A percentile compares a stretch with the other conserved stretches of the same genome.
These are phyloP conservation scores for Ispidina picta DNA, from an alignment of 2,797 vertebrate species.

Conservation along the genomic window DNA sequence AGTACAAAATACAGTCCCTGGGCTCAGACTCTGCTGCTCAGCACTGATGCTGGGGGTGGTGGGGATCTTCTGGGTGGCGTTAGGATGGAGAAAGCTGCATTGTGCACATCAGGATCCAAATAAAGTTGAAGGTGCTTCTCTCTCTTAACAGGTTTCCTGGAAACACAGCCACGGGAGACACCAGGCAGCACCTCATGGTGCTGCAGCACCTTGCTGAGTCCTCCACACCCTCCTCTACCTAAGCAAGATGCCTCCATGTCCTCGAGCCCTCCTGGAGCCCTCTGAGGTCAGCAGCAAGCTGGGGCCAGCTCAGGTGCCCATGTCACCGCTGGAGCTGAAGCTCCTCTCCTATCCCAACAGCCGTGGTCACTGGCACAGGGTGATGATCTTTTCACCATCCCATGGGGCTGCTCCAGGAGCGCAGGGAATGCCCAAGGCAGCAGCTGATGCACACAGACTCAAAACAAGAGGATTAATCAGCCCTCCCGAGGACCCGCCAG, in stretches of 20 bases:
- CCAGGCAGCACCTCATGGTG: accelerated
- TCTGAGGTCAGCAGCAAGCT: background rate
- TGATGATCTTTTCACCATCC: background rate
- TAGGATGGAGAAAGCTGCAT: background rate
- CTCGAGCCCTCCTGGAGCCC: background rate
- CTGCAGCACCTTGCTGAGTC: background rate
- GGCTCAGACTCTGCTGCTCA: accelerated
- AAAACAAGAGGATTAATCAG: background rate
- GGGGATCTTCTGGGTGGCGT: background rate
- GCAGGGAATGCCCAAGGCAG: background rate
- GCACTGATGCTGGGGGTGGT: accelerated
- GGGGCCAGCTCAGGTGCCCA: background rate
- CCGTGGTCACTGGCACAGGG: accelerated
- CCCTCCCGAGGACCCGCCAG: background rate
- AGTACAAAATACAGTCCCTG: background rate
- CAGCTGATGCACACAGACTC: background rate
- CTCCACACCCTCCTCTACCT: background rate
- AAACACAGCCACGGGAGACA: background rate
- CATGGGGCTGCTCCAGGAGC: background rate
- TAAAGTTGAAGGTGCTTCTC: background rate
- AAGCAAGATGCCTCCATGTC: background rate
- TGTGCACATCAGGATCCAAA: accelerated
- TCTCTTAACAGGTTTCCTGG: background rate
- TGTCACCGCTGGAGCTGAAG: accelerated
- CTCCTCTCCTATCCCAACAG: background rate